Percentiles rank a stretch among this genome's conserved stretches.
Conservation (phyloP, 2,113 vertebrate genomes). For the Romanogobio albipinnatus region DNA sequence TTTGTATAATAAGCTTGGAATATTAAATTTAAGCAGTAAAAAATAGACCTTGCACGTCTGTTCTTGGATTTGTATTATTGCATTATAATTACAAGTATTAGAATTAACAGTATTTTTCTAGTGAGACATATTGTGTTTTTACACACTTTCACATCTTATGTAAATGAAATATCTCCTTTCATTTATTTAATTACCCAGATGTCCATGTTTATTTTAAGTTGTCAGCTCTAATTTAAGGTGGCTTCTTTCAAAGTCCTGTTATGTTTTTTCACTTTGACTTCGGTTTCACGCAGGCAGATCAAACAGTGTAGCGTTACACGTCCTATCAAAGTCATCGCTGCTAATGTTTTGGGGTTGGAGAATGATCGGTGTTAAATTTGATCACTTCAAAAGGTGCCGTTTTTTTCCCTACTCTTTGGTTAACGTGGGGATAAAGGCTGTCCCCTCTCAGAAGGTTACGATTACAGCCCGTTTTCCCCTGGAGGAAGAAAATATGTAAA, state of each 20-base stretch:
- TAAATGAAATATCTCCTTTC: constrained; percentile 78
- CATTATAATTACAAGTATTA: constrained; percentile 26
- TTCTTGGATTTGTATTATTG: constrained; percentile 2
- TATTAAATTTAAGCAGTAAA: not conserved
- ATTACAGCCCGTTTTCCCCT: constrained; percentile 71
- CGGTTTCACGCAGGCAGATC: constrained; percentile 70
- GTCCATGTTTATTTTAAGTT: constrained; percentile 78
- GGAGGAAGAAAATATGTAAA: constrained; percentile 75
- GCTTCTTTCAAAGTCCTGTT: constrained; percentile 76
- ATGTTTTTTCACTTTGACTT: constrained; percentile 67
- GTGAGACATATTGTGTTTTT: constrained; percentile 49
- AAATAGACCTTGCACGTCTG: not conserved
- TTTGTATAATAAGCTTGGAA: not conserved
- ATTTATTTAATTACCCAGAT: constrained; percentile 77
- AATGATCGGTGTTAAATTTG: constrained; percentile 76
- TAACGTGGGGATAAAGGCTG: constrained; percentile 67
- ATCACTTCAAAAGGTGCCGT: constrained; percentile 67
- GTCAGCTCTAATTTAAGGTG: constrained; percentile 77
- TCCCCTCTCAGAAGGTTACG: constrained; percentile 71
- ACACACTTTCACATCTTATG: constrained; percentile 66
- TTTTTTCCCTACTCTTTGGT: constrained; percentile 53
- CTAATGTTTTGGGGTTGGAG: constrained; percentile 74
- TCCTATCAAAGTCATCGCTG: constrained; percentile 72
- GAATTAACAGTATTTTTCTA: constrained; percentile 18
- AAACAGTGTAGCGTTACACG: constrained; percentile 71